Conservation (phyloP, 2,888 invertebrate species). For the Meteorus cinctellus region DNA sequence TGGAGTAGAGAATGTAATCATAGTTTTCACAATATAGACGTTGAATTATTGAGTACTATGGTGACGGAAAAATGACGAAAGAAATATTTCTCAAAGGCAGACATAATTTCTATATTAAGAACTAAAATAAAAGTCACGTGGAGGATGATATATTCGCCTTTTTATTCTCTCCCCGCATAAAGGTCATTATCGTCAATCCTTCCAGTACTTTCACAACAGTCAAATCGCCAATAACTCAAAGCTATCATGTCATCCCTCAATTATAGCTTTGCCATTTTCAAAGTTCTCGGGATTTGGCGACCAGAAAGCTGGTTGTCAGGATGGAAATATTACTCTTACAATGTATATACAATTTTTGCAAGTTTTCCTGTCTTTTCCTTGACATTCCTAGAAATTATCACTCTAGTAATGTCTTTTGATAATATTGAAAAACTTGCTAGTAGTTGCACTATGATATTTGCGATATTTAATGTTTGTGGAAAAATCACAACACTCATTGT, state of each 20-base stretch:
- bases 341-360: background rate
- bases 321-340: background rate
- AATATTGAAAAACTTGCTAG: background rate
- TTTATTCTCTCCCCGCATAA: too few species aligned
- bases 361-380: background rate
- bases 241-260: background rate
- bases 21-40: too few species aligned
- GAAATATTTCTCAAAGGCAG: too few species aligned
- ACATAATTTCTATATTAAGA: too few species aligned
- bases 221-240: background rate
- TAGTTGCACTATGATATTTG: background rate
- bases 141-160: too few species aligned
- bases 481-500: too few species aligned
- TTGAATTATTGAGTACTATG: too few species aligned
- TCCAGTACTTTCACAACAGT: background rate
- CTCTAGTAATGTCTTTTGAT: background rate
- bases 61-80: too few species aligned
- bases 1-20: too few species aligned
- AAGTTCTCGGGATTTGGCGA: background rate
- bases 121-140: too few species aligned
- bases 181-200: too few species aligned
- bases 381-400: background rate
- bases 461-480: too few species aligned
- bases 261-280: background rate
- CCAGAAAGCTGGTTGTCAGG: background rate